A percentile compares a stretch with the other conserved stretches of the same genome.
Conservation (phyloP, 2,888 invertebrate genomes). For the Penaeus monodon region DNA sequence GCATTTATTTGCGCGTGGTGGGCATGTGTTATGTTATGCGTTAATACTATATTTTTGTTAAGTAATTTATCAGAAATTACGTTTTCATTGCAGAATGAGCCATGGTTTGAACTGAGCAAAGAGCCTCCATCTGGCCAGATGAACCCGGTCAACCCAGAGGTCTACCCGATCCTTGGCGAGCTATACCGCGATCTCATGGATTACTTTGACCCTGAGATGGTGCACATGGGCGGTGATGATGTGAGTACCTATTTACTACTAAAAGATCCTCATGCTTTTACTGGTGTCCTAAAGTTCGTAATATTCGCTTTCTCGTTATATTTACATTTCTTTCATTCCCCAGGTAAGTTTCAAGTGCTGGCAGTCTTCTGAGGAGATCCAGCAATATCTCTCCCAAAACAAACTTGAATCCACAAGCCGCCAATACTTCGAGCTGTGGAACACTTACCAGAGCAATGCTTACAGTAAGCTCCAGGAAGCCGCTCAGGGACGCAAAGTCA, state of each 20-base stretch:
- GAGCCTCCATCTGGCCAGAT: slow-evolving; percentile 36
- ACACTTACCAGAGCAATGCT: slow-evolving; percentile 11
- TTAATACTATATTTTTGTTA: background rate
- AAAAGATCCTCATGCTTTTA: no score
- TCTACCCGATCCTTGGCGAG: slow-evolving; percentile 32
- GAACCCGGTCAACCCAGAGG: slow-evolving; percentile 36
- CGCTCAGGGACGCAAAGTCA: background rate
- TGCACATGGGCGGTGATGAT: slow-evolving; percentile 40
- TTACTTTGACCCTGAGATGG: slow-evolving; percentile 26
- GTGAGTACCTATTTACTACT: slow-evolving; percentile 10
- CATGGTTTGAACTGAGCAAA: slow-evolving; percentile 74
- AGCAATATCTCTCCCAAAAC: slow-evolving; percentile 75
- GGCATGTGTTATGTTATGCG: background rate
- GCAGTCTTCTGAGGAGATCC: slow-evolving; percentile 66
- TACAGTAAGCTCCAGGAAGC: slow-evolving; percentile 8
- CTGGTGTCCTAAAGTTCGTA: background rate
- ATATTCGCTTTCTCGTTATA: no score
- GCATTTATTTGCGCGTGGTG: no score
- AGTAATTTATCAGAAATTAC: background rate
- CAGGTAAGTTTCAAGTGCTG: slow-evolving; percentile 35
- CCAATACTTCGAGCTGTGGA: slow-evolving; percentile 24
- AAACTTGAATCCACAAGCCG: slow-evolving; percentile 65
- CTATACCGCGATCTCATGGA: slow-evolving; percentile 33
- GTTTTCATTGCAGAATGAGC: slow-evolving; percentile 67
- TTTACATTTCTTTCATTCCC: background rate